Conservation (phyloP, 2,113 vertebrate genomes). For the Saiga tatarica region DNA sequence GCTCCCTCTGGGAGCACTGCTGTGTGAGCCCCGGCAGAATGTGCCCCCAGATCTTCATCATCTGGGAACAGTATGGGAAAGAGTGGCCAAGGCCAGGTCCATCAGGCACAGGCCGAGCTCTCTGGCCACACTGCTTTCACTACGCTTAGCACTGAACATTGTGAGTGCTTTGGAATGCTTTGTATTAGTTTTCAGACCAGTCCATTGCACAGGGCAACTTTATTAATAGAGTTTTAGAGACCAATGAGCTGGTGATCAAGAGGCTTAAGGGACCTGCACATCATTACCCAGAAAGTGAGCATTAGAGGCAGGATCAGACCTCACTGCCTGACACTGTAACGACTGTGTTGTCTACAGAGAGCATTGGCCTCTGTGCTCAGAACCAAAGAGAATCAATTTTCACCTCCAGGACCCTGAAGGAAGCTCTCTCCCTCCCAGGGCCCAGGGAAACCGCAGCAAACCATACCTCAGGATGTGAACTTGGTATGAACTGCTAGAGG, state of each 20-base stretch:
- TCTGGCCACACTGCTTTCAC: background rate
- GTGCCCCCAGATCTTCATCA: background rate
- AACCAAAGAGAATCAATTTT: background rate
- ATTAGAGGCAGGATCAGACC: background rate
- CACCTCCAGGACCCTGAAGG: background rate
- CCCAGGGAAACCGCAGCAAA: background rate
- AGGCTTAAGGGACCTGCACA: background rate
- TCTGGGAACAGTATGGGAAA: background rate
- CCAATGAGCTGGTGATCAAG: background rate
- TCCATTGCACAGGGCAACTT: background rate
- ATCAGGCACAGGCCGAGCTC: background rate
- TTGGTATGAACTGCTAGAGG: background rate
- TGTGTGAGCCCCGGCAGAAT: background rate
- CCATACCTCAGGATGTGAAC: background rate
- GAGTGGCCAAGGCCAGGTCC: background rate
- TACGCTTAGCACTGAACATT: background rate
- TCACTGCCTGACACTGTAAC: too few species aligned
- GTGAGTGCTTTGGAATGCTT: background rate
- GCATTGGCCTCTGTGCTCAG: background rate
- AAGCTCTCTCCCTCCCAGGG: background rate
- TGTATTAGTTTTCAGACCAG: background rate
- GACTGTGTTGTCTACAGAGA: background rate
- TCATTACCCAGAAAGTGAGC: background rate
- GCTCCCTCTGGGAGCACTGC: background rate
- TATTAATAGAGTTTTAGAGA: background rate